Conservation (phyloP, 2,113 vertebrate species). For the Eonycteris spelaea region DNA sequence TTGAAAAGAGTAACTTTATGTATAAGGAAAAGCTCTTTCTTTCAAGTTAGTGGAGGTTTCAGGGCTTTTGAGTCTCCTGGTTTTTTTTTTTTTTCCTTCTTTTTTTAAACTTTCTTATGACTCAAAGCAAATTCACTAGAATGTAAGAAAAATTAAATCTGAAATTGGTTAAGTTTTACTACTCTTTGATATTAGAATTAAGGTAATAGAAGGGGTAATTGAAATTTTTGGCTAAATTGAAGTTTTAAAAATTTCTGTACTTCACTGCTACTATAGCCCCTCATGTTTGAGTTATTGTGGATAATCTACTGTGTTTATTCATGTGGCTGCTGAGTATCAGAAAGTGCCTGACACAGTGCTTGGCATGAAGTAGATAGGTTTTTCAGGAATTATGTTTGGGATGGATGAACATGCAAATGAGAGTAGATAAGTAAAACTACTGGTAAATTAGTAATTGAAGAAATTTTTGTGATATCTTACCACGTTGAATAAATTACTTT, state of each 20-base stretch:
- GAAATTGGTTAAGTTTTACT: conserved; percentile 37
- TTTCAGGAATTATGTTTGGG: not conserved
- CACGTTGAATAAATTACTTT: not conserved
- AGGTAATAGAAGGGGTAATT: not conserved
- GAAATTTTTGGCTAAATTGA: not conserved
- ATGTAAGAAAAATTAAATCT: not conserved
- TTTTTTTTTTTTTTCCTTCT: not conserved
- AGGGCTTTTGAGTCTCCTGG: not conserved
- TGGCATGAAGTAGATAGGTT: not conserved
- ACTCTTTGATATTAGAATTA: not conserved
- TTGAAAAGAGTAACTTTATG: not conserved
- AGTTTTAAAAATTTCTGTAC: conserved; percentile 18
- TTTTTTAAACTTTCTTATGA: not conserved
- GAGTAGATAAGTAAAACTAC: not conserved
- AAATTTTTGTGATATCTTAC: not conserved
- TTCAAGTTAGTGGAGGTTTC: not conserved
- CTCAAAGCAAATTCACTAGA: not conserved
- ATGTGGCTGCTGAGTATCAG: not conserved
- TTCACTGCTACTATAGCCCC: not conserved
- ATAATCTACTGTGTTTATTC: not conserved
- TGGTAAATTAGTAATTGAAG: not conserved
- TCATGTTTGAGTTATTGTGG: not conserved
- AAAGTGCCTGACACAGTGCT: not conserved
- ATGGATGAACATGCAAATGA: not conserved
- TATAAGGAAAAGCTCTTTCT: not conserved